Evolutionary conservation across 92 coral and sea anemone genomes (phyloP), one percentile per base, ranked within the genome.

Genomic region (Desmophyllum pertusum): DNA sequence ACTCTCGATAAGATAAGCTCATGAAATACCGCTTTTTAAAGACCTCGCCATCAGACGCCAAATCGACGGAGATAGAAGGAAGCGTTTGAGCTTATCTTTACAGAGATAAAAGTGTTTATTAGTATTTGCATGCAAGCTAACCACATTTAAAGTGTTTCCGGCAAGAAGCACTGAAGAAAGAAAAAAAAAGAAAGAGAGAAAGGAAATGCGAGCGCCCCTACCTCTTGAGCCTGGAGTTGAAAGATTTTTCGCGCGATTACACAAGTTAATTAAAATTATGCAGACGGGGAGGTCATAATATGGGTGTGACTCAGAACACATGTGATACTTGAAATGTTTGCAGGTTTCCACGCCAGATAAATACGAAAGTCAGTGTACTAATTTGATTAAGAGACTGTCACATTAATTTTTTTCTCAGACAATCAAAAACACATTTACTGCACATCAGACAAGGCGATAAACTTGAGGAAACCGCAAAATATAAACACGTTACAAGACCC

Each of bases 101-200:
- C 42, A 33, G 18, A 35, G 29, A 23, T 50, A 36, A 51, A 52
- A 31, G 7, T 19, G 78, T 51, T 36, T 33, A 46, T 31, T 3
- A 50, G 27, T 75, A 25, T 75, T 52, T 50, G 65, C 25, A 19
- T 37, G 73, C 40, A 67, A 19, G 71, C n/a, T 9, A 65, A 31
- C 19, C 37, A 63, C 69, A 63, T 35, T 59, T 59, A 59, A 37
- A 67, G 73, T 37, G 73, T 67, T 67, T 67, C 73, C 43, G 73
- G 73, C 41, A 9, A 67, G 2, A 36, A 37, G 10, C 25, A 17
- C n/a, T n/a, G n/a, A n/a, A n/a, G n/a, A n/a, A n/a, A n/a, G n/a
- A n/a, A n/a, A n/a, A n/a, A n/a, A 67, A 1, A 67, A 67, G 13
- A 25, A 38, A 33, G 1, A 36, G 5, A 25, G 43, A 67, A 67